phyloP scores from a whole-genome alignment of 1,140 invertebrate species.

The Luehdorfia chinensis region DNA sequence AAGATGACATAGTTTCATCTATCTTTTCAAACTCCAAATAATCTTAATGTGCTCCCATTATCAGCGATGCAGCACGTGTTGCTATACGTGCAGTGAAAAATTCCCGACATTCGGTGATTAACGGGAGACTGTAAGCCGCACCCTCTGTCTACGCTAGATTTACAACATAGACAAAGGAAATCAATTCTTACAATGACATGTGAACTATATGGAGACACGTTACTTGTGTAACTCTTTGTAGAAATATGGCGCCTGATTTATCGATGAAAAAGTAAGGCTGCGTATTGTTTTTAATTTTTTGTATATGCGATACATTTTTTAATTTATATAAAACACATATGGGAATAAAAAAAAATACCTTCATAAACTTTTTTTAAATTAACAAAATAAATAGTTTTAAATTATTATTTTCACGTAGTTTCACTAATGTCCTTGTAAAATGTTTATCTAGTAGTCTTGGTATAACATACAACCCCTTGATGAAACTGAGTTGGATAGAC shows the following conservation, averaged over 20 bases:
- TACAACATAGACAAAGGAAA: slow-evolving; percentile 65
- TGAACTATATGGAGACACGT: slow-evolving; percentile 46
- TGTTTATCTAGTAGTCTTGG: no score
- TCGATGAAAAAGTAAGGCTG: slow-evolving; percentile 14
- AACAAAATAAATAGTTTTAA: no score
- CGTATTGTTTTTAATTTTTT: neutral
- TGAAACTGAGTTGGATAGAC: no score
- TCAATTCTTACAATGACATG: slow-evolving; percentile 60
- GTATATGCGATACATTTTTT: neutral
- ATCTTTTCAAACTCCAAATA: slow-evolving; percentile 54
- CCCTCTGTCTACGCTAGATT: slow-evolving; percentile 53
- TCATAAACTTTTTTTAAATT: neutral
- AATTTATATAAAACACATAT: neutral
- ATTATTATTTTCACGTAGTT: no score
- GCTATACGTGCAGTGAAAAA: slow-evolving; percentile 38
- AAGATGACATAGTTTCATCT: slow-evolving; percentile 45
- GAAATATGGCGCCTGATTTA: slow-evolving; percentile 19
- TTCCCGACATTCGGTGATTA: slow-evolving; percentile 43
- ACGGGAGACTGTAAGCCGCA: slow-evolving; percentile 33
- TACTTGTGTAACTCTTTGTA: slow-evolving; percentile 30
- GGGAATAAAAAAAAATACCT: neutral
- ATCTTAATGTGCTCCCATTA: slow-evolving; percentile 70
- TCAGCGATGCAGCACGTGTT: slow-evolving; percentile 50
- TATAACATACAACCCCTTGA: no score
- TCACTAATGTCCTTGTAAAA: no score